phyloP scores from a whole-genome alignment of 2,797 vertebrate genomes.

The Basileuterus tristriatus region DNA sequence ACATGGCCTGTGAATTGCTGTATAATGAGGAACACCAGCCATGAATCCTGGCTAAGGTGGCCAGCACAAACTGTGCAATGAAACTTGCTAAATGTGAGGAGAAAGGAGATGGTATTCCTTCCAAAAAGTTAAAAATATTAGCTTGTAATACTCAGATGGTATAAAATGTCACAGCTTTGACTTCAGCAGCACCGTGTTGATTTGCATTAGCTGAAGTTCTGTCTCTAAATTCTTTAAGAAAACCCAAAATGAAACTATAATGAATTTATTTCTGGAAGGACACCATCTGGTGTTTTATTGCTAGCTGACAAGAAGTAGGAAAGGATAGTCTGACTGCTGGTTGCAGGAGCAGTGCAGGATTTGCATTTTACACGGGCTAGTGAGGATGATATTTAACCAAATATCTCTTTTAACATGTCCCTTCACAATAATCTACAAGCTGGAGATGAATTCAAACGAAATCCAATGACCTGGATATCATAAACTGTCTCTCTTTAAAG shows the following conservation, averaged over 20 bases:
- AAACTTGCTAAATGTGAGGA: neutral
- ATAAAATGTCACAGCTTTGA: slow-evolving; percentile 28
- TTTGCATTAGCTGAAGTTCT: slow-evolving; percentile 51
- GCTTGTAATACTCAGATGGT: neutral
- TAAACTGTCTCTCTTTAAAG: slow-evolving; percentile 4
- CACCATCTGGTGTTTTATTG: slow-evolving; percentile 65
- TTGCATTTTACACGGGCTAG: neutral
- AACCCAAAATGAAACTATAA: slow-evolving; percentile 61
- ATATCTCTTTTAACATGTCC: neutral
- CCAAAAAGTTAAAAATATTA: slow-evolving; percentile 38
- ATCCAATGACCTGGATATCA: slow-evolving; percentile 1
- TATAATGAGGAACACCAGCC: neutral
- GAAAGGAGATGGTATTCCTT: neutral
- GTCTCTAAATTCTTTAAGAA: slow-evolving; percentile 60
- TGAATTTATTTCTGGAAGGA: slow-evolving; percentile 69
- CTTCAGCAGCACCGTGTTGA: neutral
- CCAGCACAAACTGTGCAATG: neutral
- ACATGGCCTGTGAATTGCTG: neutral
- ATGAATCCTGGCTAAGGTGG: neutral
- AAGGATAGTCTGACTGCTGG: slow-evolving; percentile 49
- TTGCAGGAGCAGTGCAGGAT: neutral
- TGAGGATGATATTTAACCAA: neutral
- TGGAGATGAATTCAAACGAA: neutral
- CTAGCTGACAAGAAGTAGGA: slow-evolving; percentile 54
- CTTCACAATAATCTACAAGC: neutral